phyloP scores from a whole-genome alignment of 2,888 invertebrate genomes.

The Noctuana brunneofusca region DNA sequence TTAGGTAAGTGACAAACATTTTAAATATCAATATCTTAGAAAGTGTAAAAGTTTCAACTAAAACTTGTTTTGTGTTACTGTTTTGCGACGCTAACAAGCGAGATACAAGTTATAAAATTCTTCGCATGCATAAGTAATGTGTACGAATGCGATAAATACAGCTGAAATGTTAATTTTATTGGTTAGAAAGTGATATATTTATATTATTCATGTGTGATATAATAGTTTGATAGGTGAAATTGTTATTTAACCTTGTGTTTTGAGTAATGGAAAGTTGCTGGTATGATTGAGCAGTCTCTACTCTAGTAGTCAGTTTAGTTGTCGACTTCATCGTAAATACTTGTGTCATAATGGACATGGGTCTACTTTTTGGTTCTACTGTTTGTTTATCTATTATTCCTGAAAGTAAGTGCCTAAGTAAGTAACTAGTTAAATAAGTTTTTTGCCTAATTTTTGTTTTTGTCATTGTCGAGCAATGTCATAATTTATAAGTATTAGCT shows the following conservation, averaged over 20 bases:
- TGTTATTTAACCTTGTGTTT: constrained; percentile 57
- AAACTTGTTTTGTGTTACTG: constrained; percentile 37
- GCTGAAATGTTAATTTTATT: constrained; percentile 41
- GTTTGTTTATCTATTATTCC: constrained; percentile 62
- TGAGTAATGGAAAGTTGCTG: constrained; percentile 45
- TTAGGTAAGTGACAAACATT: neutral
- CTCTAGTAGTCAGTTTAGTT: constrained; percentile 50
- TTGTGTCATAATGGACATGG: constrained; percentile 41
- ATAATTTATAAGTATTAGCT: no score
- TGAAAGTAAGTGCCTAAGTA: constrained; percentile 53
- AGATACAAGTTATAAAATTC: constrained; percentile 22
- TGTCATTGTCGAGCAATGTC: neutral
- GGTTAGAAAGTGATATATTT: constrained; percentile 62
- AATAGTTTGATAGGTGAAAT: constrained; percentile 76
- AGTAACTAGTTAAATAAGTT: neutral
- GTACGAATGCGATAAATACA: constrained; percentile 22
- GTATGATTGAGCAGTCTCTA: constrained; percentile 5
- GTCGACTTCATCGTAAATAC: constrained; percentile 36
- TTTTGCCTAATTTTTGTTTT: neutral
- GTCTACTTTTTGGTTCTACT: constrained; percentile 53
- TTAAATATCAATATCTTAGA: neutral
- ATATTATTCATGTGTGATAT: constrained; percentile 54
- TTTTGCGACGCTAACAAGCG: constrained; percentile 26
- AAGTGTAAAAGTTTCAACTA: constrained; percentile 24
- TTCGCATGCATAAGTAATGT: constrained; percentile 27